These are phyloP conservation scores for Apodemia hepburni DNA, from an alignment of 2,888 invertebrate species.

Conservation along the genomic window DNA sequence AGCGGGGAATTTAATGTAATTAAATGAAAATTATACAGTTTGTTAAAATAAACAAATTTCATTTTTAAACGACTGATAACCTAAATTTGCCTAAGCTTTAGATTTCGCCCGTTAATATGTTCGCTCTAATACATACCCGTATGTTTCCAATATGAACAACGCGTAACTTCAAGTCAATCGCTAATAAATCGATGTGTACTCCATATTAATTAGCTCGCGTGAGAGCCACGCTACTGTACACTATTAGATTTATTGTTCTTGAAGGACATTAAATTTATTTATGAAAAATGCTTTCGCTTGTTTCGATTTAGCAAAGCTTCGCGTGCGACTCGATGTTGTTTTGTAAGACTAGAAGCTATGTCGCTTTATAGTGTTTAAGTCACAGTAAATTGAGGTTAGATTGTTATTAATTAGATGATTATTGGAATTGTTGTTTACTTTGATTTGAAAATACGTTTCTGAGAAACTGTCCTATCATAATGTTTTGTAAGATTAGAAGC, in stretches of 20 bases:
- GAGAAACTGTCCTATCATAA: no score
- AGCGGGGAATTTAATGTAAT: no score
- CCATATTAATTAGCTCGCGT: slow-evolving; percentile 73
- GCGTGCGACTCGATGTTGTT: slow-evolving; percentile 37
- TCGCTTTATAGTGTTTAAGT: slow-evolving; percentile 19
- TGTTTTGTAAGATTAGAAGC: slow-evolving; percentile 31
- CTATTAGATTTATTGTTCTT: slow-evolving; percentile 53
- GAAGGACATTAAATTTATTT: slow-evolving; percentile 57
- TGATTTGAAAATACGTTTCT: no score
- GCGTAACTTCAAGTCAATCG: slow-evolving; percentile 41
- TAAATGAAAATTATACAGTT: no score
- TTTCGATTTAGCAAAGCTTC: slow-evolving; percentile 35
- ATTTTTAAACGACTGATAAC: no score
- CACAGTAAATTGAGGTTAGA: slow-evolving; percentile 12
- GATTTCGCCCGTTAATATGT: neutral
- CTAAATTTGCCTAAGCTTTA: no score
- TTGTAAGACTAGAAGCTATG: slow-evolving; percentile 31
- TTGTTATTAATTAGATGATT: no score
- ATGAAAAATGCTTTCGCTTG: slow-evolving; percentile 55
- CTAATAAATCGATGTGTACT: slow-evolving; percentile 65
- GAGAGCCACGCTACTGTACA: slow-evolving; percentile 59
- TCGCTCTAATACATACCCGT: slow-evolving; percentile 27
- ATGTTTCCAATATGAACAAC: slow-evolving; percentile 33
- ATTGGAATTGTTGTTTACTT: no score
- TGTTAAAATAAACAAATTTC: no score